These are phyloP conservation scores for Gymnoscopelus braueri DNA, from an alignment of 2,797 vertebrate species.

Conservation along the genomic window DNA sequence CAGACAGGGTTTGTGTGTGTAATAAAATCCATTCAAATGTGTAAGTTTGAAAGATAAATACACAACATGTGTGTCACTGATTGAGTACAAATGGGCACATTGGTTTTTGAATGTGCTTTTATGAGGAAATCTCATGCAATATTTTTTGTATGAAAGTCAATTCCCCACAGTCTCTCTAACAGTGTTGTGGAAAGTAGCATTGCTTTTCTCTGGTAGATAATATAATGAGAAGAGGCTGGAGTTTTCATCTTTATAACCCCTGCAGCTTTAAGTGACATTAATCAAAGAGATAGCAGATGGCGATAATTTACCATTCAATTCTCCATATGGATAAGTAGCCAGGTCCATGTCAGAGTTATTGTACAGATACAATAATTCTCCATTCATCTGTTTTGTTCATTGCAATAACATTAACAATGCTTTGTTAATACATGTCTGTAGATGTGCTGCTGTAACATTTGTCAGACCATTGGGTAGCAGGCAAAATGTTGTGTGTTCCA, in stretches of 20 bases:
- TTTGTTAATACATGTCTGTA: slow-evolving; percentile 8
- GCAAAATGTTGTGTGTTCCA: slow-evolving; percentile 8
- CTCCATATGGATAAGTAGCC: slow-evolving; percentile 12
- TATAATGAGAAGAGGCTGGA: slow-evolving; percentile 37
- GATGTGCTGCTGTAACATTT: not conserved
- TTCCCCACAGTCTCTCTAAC: slow-evolving; percentile 59
- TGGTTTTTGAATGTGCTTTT: no score
- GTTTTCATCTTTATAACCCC: slow-evolving; percentile 47
- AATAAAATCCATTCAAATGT: no score
- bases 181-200: slow-evolving; percentile 56
- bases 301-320: slow-evolving; percentile 9
- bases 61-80: no score
- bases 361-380: slow-evolving; percentile 29
- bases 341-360: slow-evolving; percentile 22
- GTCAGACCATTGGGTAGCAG: not conserved
- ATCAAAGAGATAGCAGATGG: slow-evolving; percentile 60
- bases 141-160: slow-evolving; percentile 53
- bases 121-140: slow-evolving; percentile 27
- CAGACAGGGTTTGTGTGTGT: no score
- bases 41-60: no score
- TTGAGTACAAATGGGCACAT: no score
- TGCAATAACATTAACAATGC: not conserved
- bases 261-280: slow-evolving; percentile 40
- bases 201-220: slow-evolving; percentile 51
- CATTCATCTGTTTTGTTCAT: slow-evolving; percentile 22